A percentile compares a stretch with the other conserved stretches of the same genome.
Evolutionary conservation across 1,140 invertebrate species (phyloP).

Genomic region (Bombus huntii): DNA sequence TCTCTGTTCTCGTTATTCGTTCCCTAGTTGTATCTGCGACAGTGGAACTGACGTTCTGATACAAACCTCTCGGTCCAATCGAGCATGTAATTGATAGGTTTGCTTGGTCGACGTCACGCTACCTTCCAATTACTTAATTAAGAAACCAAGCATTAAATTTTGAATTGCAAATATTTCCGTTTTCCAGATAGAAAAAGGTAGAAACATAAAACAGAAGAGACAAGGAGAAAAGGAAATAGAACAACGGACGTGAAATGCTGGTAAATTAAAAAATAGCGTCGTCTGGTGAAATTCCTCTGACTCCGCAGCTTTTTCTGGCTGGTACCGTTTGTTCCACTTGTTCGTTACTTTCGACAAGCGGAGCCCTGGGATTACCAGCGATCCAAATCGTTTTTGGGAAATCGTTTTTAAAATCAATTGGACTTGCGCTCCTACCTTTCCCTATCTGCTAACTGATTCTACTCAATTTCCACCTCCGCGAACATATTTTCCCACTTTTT

Average conservation of each 20-base stretch:
- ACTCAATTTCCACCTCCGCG: not conserved
- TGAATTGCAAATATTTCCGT: not conserved
- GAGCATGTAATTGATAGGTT: conserved; percentile 42
- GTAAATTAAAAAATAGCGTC: conserved; percentile 43
- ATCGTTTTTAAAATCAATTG: conserved; percentile 41
- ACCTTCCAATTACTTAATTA: conserved; percentile 33
- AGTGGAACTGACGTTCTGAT: conserved; percentile 38
- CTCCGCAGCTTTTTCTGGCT: conserved; percentile 4
- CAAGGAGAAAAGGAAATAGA: not conserved
- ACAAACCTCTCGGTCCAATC: conserved; percentile 38
- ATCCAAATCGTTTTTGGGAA: conserved; percentile 59
- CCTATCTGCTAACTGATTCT: not conserved
- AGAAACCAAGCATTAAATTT: not conserved
- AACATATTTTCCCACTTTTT: not conserved
- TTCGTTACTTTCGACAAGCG: conserved; percentile 40
- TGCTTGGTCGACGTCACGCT: not conserved
- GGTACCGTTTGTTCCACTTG: conserved; percentile 40
- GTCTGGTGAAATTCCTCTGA: conserved; percentile 13
- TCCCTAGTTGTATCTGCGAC: conserved; percentile 4
- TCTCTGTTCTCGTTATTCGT: conserved; percentile 1
- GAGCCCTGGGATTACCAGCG: conserved; percentile 39
- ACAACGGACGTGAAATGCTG: not conserved
- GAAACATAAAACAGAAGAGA: too few species aligned
- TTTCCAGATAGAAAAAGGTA: not conserved
- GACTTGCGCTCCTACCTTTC: conserved; percentile 54